Percentiles rank a stretch among this genome's conserved stretches.
Conservation (phyloP, 2,113 vertebrate species). For the Riparia riparia region DNA sequence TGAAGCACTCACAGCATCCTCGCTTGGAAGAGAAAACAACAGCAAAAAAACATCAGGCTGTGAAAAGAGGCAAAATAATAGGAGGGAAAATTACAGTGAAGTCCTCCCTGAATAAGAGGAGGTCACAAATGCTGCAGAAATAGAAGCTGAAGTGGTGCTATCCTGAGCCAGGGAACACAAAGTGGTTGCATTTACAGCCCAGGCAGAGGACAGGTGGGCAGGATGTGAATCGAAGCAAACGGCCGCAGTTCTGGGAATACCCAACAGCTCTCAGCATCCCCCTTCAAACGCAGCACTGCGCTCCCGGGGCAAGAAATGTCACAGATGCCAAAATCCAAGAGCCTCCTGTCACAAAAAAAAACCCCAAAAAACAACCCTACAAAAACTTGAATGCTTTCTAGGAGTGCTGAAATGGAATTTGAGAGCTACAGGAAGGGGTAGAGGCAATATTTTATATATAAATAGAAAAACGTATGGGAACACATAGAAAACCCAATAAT, state of each 20-base stretch:
- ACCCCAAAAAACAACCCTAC: not conserved
- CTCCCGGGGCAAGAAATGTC: not conserved
- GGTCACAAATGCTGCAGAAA: conserved; percentile 40
- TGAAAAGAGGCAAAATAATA: conserved; percentile 48
- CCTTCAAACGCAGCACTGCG: not conserved
- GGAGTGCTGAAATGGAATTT: not conserved
- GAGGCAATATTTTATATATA: not conserved
- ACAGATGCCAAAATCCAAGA: not conserved
- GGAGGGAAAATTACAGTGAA: conserved; percentile 50
- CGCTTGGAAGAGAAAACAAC: conserved; percentile 54
- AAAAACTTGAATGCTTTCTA: not conserved
- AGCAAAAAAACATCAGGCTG: conserved; percentile 43
- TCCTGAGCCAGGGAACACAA: conserved; percentile 2
- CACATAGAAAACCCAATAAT: not conserved
- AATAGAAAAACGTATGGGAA: not conserved
- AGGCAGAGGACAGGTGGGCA: conserved; percentile 30
- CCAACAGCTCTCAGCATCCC: not conserved
- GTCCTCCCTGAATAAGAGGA: conserved; percentile 27
- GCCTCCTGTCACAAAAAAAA: not conserved
- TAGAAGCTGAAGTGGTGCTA: conserved; percentile 3
- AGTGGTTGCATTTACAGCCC: not conserved
- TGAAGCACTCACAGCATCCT: conserved; percentile 34
- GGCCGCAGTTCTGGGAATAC: conserved; percentile 6
- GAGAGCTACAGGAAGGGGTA: not conserved
- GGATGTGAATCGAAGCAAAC: not conserved